Evolutionary conservation across 2,888 invertebrate genomes (phyloP), one percentile per base, ranked within the genome.

Genomic region (Neocrepidodera transversa): DNA sequence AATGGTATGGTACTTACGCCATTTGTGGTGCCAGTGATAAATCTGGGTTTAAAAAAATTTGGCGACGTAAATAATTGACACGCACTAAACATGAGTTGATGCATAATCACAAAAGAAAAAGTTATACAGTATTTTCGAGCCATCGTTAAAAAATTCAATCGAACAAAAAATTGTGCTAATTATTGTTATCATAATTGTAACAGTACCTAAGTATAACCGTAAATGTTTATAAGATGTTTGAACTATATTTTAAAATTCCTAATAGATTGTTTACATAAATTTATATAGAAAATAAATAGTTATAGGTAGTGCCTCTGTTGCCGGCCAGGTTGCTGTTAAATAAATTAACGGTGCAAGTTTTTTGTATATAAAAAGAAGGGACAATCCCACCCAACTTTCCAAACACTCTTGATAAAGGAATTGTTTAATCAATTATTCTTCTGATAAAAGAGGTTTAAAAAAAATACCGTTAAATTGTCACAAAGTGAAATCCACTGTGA

Each of bases 21-120:
- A 28, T 28, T 28, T 28, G 59, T 59, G 1, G 53, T 28, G 14
- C 32, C 53, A 7, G 17, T 11, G n/a, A 36, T 48, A 38, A 59
- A 59, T 2, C 54, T 53, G 8, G 53, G 26, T 40, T 59, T 59
- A 1, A 57, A 50, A 16, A 59, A 18, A 43, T 59, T 59, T 1
- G 53, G 53, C 10, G 36, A 23, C 1, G 59, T 54, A 28, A 28
- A 10, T 28, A 28, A 8, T 28, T 28, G 28, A 8, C 28, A 28
- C 6, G 6, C 28, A 10, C 28, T 8, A 3, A 4, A 28, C 10
- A 28, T 8, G 10, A 28, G 5, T 4, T 28, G 28, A 4, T 10
- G 10, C 28, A 28, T 6, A 28, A 28, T 8, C 10, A 10, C 3
- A 28, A 28, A 28, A 10, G 10, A 8, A 28, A 28, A 3, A 23